These are phyloP conservation scores for Hydriomena furcata DNA, from an alignment of 2,888 invertebrate species.

Conservation along the genomic window DNA sequence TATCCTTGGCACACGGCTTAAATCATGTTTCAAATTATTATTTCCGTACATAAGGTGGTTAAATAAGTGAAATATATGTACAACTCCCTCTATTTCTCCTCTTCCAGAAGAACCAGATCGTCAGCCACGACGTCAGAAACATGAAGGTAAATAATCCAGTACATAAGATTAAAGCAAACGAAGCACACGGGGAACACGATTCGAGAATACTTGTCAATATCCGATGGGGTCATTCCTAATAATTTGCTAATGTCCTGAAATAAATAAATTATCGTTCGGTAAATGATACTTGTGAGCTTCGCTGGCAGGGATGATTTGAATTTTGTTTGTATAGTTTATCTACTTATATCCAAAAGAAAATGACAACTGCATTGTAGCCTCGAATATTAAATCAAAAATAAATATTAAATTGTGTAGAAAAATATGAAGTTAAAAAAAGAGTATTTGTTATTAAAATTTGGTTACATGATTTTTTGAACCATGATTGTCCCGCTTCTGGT, in stretches of 20 bases:
- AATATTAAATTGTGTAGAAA: no score
- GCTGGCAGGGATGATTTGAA: background rate
- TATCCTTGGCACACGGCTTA: slow-evolving; percentile 8
- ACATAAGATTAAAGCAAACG: slow-evolving; percentile 99
- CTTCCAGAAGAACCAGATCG: slow-evolving; percentile 93
- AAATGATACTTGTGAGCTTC: background rate
- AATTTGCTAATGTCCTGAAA: slow-evolving; percentile 93
- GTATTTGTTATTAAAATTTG: no score
- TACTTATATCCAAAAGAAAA: no score
- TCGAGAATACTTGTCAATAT: slow-evolving; percentile 99
- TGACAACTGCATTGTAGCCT: no score
- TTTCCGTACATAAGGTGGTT: slow-evolving; percentile 46
- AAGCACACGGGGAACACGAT: slow-evolving; percentile 99
- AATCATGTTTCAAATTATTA: slow-evolving; percentile 69
- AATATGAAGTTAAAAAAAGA: no score
- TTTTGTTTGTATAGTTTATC: background rate
- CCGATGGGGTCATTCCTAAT: slow-evolving; percentile 96
- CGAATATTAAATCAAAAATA: no score
- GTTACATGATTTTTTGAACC: no score
- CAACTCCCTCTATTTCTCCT: slow-evolving; percentile 78
- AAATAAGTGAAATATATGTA: slow-evolving; percentile 66
- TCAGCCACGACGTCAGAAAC: slow-evolving; percentile 98
- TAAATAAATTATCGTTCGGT: slow-evolving; percentile 4
- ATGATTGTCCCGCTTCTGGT: no score
- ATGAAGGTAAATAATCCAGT: slow-evolving; percentile 98